Evolutionary conservation across 2,888 invertebrate species (phyloP).

Genomic region (Epsilonema sp.): DNA sequence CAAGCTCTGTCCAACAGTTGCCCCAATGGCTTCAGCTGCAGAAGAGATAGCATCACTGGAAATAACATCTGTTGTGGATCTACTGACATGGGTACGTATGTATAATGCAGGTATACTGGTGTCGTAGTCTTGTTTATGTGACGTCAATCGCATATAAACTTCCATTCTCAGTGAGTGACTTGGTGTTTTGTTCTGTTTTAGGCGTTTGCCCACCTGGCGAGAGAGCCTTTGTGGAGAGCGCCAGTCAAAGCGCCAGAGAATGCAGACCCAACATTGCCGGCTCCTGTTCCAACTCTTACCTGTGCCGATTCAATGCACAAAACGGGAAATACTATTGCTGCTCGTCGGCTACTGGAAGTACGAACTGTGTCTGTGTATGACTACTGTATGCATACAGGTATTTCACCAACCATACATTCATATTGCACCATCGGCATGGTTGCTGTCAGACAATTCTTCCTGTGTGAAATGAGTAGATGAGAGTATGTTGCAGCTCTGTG

Average conservation of each 20-base stretch:
- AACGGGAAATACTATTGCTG: slow-evolving; percentile 6
- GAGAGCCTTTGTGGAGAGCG: slow-evolving; percentile 4
- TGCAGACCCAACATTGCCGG: background rate
- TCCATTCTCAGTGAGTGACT: no score
- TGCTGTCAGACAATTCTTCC: background rate
- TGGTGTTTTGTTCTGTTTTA: background rate
- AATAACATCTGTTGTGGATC: slow-evolving; percentile 22
- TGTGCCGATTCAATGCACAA: background rate
- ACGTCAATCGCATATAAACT: no score
- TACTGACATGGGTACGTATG: slow-evolving; percentile 13
- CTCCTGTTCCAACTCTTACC: background rate
- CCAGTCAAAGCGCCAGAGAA: background rate
- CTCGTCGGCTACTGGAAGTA: background rate
- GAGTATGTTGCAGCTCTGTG: no score
- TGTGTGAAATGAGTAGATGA: no score
- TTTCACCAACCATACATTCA: no score
- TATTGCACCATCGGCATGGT: no score
- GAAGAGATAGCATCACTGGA: slow-evolving; percentile 16
- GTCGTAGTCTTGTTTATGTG: no score
- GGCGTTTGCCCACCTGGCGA: slow-evolving; percentile 5
- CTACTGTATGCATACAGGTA: no score
- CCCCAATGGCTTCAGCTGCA: slow-evolving; percentile 20
- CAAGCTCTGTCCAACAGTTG: slow-evolving; percentile 17
- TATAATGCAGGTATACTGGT: no score
- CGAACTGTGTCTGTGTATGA: no score